A percentile compares a stretch with the other conserved stretches of the same genome.
Evolutionary conservation across 2,113 vertebrate species (phyloP).

Genomic region (Lepus timidus): DNA sequence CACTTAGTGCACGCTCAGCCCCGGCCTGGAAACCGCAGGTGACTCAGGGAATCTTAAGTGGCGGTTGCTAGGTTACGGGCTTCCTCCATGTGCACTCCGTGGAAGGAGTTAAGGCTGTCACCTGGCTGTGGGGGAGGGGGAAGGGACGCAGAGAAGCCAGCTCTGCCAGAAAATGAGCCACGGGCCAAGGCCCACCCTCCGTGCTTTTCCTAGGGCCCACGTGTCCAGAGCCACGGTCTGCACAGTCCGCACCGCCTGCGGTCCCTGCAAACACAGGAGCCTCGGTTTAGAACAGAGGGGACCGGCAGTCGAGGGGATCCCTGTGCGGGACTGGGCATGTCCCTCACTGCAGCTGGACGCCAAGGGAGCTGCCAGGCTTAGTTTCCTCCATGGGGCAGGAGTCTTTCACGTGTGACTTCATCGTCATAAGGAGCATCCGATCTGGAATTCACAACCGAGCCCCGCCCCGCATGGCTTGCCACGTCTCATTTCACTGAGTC

Average conservation of each 20-base stretch:
- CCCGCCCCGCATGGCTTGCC: neutral
- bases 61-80: slow-evolving; percentile 84
- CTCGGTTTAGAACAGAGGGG: neutral
- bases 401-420: slow-evolving; percentile 37
- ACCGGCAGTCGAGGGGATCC: neutral
- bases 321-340: neutral
- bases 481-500: neutral
- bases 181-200: neutral
- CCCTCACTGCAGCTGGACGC: neutral
- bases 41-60: slow-evolving; percentile 78
- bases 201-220: slow-evolving; percentile 20
- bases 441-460: neutral
- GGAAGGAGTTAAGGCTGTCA: slow-evolving; percentile 75
- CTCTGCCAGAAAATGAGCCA: slow-evolving; percentile 49
- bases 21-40: neutral
- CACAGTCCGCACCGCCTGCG: neutral
- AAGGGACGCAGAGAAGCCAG: slow-evolving; percentile 16
- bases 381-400: neutral
- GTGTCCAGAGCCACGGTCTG: neutral
- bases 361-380: neutral
- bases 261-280: neutral
- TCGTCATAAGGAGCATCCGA: neutral
- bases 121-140: slow-evolving; percentile 52
- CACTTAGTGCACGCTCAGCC: neutral
- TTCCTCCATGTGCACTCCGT: slow-evolving; percentile 56